A percentile compares a stretch with the other conserved stretches of the same genome.
Conservation (phyloP, 2,888 invertebrate species). For the Drosophila villosipedis region DNA sequence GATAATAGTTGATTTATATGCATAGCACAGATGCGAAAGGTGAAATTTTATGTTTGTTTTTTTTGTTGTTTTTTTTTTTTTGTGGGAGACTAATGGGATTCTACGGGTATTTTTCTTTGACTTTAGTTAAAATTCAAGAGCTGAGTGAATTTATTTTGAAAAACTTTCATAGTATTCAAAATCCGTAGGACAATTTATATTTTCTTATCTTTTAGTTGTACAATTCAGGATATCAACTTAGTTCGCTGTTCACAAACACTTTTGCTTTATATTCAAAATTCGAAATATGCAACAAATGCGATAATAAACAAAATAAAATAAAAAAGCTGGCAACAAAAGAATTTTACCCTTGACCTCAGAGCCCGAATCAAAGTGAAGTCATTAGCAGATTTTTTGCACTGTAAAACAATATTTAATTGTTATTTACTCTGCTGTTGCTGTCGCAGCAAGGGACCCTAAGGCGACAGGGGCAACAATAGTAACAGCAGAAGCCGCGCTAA, state of each 20-base stretch:
- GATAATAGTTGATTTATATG: constrained; percentile 80
- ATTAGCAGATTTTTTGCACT: constrained; percentile 67
- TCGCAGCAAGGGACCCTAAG: constrained; percentile 20
- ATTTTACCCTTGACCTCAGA: constrained; percentile 71
- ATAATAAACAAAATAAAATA: constrained; percentile 18
- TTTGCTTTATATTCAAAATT: constrained; percentile 40
- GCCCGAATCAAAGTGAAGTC: constrained; percentile 47
- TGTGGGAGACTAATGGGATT: neutral
- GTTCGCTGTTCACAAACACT: constrained; percentile 1
- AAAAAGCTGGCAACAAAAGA: constrained; percentile 46
- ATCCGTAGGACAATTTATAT: neutral
- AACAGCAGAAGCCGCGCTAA: constrained; percentile 67
- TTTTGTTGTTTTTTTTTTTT: neutral
- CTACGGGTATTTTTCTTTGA: neutral
- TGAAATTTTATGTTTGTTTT: constrained; percentile 56
- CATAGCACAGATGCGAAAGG: constrained; percentile 61
- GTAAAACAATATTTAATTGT: constrained; percentile 74
- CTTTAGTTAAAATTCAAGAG: constrained; percentile 14
- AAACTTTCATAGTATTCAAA: neutral
- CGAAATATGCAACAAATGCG: constrained; percentile 56
- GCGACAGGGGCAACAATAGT: constrained; percentile 22
- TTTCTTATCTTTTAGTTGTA: neutral
- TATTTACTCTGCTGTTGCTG: constrained; percentile 59
- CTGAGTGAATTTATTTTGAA: neutral
- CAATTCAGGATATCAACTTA: neutral